Evolutionary conservation across 53 echinoderm and acorn worm genomes (phyloP), one percentile per base, ranked within the genome.

Genomic region (Zoroaster sp.): DNA sequence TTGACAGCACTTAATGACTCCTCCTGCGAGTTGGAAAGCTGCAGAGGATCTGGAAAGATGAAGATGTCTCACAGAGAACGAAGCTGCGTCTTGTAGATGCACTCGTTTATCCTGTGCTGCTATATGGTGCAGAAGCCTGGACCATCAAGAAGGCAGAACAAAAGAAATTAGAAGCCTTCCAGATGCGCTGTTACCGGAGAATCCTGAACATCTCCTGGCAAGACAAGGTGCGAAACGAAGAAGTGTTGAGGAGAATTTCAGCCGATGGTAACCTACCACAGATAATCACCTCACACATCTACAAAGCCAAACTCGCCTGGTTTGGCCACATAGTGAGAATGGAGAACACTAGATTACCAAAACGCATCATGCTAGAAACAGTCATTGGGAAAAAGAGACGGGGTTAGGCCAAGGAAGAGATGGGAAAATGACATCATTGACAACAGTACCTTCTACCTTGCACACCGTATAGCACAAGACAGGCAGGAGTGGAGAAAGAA

Each of bases 261-360:
- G n/a, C n/a, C n/a, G n/a, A n/a, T n/a, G n/a, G n/a, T n/a, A n/a
- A n/a, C 11, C 17, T 52, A 52, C 12, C 53, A 13, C 12, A 52
- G 17, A 52, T 11, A 17, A 52, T 52, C 11, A 52, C 12, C 11
- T 52, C 53, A 11, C n/a, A 17, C 17, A 52, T 13, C 17, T 11
- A 52, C 53, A 17, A 52, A 52, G 53, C 17, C 17, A n/a, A n/a
- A n/a, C n/a, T n/a, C n/a, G n/a, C n/a, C n/a, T n/a, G n/a, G n/a
- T n/a, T n/a, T n/a, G n/a, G n/a, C n/a, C n/a, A n/a, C n/a, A 31
- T 68, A 47, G 47, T 47, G 47, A 47, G 47, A 47, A 73, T 73
- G 73, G 40, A 73, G 18, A 73, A 73, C 73, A 73, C 17, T 35
- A 35, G 73, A 35, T 35, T 73, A 34, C 73, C 73, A 35, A 73